Conservation (phyloP, 2,113 vertebrate genomes). For the Isichthys henryi region DNA sequence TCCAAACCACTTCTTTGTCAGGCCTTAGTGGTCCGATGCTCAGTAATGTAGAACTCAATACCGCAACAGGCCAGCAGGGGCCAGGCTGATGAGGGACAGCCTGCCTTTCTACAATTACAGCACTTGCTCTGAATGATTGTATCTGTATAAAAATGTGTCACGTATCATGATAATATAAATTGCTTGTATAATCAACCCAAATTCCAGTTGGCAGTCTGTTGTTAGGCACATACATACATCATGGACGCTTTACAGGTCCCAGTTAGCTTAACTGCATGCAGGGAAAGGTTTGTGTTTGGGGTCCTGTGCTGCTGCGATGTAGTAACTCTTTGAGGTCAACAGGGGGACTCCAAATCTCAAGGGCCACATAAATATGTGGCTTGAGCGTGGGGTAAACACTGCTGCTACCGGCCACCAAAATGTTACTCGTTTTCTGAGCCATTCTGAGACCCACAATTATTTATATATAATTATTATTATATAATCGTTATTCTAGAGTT, state of each 20-base stretch:
- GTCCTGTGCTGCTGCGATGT: background rate
- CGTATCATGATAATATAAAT: background rate
- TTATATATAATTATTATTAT: background rate
- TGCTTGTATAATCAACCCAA: background rate
- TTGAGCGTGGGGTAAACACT: background rate
- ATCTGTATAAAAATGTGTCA: background rate
- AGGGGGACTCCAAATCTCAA: background rate
- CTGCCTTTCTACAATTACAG: background rate
- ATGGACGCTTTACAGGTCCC: background rate
- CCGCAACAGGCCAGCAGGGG: background rate
- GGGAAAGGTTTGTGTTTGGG: background rate
- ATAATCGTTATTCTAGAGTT: background rate
- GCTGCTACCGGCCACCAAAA: too few species aligned
- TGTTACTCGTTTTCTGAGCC: background rate
- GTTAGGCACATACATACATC: background rate
- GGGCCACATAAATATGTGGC: background rate
- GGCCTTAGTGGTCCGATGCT: background rate
- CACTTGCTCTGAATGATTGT: background rate
- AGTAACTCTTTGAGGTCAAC: background rate
- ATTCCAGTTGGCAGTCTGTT: background rate
- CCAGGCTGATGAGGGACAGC: background rate
- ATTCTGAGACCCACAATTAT: background rate
- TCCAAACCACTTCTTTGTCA: background rate
- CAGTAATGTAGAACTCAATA: background rate
- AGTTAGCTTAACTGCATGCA: background rate